Evolutionary conservation across 2,888 invertebrate species (phyloP).

Genomic region (Hyalella azteca): DNA sequence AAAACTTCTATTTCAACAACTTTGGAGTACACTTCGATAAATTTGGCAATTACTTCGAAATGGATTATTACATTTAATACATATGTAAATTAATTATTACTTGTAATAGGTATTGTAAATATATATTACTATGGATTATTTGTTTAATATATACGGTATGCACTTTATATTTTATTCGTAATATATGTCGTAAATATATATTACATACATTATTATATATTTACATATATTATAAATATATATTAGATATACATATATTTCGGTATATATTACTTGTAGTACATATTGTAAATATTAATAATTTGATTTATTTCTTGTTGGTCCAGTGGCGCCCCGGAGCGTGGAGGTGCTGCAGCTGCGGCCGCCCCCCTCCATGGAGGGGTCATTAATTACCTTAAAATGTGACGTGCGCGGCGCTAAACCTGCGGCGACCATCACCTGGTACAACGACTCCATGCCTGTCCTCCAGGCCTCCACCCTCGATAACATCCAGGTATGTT

Average conservation of each 20-base stretch:
- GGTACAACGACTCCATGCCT: constrained; percentile 78
- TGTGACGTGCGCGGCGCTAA: constrained; percentile 70
- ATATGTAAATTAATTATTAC: no score
- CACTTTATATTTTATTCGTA: not conserved
- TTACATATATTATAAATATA: constrained; percentile 12
- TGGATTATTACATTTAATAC: no score
- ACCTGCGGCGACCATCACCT: constrained; percentile 81
- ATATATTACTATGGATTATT: no score
- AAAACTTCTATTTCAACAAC: no score
- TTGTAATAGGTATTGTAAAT: no score
- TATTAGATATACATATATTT: constrained; percentile 32
- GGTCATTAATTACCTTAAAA: constrained; percentile 6
- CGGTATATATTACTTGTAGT: constrained; percentile 41
- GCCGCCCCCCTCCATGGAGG: constrained; percentile 14
- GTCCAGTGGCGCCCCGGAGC: constrained; percentile 30
- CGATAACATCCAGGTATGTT: constrained; percentile 52
- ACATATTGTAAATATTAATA: no score
- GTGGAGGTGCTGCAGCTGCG: constrained; percentile 38
- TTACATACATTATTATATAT: constrained; percentile 21
- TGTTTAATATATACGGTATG: no score
- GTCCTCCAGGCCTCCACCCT: constrained; percentile 60
- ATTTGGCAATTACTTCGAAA: no score
- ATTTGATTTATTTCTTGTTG: not conserved
- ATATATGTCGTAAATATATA: constrained; percentile 5
- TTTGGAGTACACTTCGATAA: no score